Evolutionary conservation across 2,113 vertebrate genomes (phyloP), one percentile per base, ranked within the genome.

Genomic region (Odocoileus hemionus): DNA sequence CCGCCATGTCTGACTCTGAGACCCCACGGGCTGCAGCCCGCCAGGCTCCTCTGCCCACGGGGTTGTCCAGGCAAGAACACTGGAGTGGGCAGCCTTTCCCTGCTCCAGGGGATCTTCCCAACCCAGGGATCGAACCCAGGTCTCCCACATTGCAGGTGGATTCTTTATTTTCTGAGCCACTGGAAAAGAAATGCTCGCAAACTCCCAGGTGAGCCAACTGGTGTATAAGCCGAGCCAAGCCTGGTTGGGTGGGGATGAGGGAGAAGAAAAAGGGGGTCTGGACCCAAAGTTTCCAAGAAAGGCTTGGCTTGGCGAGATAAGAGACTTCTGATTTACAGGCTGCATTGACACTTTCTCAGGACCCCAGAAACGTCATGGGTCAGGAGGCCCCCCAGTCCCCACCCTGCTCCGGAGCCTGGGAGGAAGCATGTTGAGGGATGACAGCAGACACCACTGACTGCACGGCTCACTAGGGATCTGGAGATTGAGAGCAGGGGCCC

Each of bases 401-500:
- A n/a, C 5, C 36, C 70, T 39, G 36, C 36, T 13, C 36, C 0
- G 5, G 39, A 19, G 47, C 78, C 52, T 26, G 33, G 76, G 50
- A 61, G 55, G 55, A 64, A 19, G 2, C 39, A 10, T 0, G 0
- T 39, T 4, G 28, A n/a, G 5, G 28, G 61, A 36, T 5, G 17
- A 11, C 5, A 54, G 52, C 57, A 26, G 30, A 28, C 0, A 7
- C 39, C 23, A 43, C 58, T 55, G 10, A 17, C 33, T 6, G 7
- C 26, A 52, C 7, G 57, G 52, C 21, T 85, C 16, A 4, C 54
- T 1, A 1, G 43, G 78, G 26, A 43, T 5, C 17, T 2, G 19
- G 54, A 0, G 7, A 50, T 9, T 43, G 13, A 26, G 3, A n/a
- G 92, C 6, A 74, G 70, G 36, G 11, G 14, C 3, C 36, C 70